Evolutionary conservation across 2,797 vertebrate species (phyloP).

Genomic region (Sitta carolinensis): DNA sequence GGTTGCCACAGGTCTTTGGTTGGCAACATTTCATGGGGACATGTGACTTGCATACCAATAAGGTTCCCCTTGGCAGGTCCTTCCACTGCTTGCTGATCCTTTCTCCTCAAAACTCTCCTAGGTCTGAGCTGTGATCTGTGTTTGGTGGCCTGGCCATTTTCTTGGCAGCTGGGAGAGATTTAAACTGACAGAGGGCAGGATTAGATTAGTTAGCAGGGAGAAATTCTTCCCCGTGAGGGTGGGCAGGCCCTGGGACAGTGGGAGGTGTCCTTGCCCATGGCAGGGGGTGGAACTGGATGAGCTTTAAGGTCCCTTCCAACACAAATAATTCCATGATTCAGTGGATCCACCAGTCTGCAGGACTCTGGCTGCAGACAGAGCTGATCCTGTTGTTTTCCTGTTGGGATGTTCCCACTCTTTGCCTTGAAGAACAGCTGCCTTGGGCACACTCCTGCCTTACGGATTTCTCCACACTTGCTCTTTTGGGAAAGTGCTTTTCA

Average conservation of each 20-base stretch:
- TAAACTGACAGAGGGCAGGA: background rate
- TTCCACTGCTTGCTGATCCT: background rate
- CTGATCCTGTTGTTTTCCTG: background rate
- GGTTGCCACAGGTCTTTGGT: background rate
- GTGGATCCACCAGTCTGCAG: background rate
- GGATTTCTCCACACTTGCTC: background rate
- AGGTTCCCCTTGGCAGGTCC: background rate
- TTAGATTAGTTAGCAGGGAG: background rate
- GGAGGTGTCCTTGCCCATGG: background rate
- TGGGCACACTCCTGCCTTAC: background rate
- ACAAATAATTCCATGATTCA: background rate
- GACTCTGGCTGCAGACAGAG: background rate
- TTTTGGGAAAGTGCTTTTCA: background rate
- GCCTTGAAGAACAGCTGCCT: too few relatives aligned
- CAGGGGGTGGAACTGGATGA: fast-evolving
- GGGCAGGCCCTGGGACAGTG: fast-evolving
- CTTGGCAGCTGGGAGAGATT: background rate
- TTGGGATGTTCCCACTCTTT: background rate
- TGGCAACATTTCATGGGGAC: background rate
- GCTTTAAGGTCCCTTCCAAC: background rate
- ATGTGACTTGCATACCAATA: background rate
- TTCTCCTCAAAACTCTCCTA: background rate
- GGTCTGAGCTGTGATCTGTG: background rate
- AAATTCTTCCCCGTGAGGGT: background rate
- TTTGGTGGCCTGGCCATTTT: background rate